A percentile compares a stretch with the other conserved stretches of the same genome.
Conservation (phyloP, 1,140 invertebrate genomes). For the Anastrepha ludens region DNA sequence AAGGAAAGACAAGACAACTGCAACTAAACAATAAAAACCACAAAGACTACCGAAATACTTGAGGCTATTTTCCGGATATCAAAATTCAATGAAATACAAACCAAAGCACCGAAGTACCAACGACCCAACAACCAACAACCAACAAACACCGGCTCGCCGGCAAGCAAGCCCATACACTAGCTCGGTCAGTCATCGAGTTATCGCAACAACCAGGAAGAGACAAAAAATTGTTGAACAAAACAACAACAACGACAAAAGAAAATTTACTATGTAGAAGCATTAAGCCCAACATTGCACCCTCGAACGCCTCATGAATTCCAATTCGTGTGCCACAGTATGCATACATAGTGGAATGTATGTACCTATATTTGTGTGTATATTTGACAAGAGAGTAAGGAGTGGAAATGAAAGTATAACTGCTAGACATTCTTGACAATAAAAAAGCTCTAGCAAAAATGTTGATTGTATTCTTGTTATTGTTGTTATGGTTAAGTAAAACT, state of each 20-base stretch:
- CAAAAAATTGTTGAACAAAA: background rate
- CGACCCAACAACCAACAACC: constrained; percentile 27
- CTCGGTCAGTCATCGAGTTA: constrained; percentile 14
- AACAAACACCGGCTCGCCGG: background rate
- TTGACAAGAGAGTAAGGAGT: background rate
- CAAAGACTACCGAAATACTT: constrained; percentile 60
- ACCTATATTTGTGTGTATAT: background rate
- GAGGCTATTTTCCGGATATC: constrained; percentile 67
- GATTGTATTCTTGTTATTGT: constrained; percentile 40
- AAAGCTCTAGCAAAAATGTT: background rate
- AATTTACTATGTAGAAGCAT: background rate
- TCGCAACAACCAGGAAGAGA: background rate
- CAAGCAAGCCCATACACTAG: no score
- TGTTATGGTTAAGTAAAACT: constrained; percentile 62
- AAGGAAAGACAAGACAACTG: constrained; percentile 55
- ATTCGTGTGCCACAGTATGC: constrained; percentile 60
- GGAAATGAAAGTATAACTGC: constrained; percentile 34
- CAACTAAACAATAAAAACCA: constrained; percentile 59
- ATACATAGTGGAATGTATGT: background rate
- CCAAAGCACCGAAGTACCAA: constrained; percentile 50
- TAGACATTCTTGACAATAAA: constrained; percentile 7
- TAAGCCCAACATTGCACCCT: constrained; percentile 9
- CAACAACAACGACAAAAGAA: background rate
- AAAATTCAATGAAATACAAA: constrained; percentile 61
- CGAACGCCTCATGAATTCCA: constrained; percentile 65